Percentiles rank a stretch among this genome's conserved stretches.
phyloP scores from a whole-genome alignment of 2,888 invertebrate species.

The Phyto melanocephala region DNA sequence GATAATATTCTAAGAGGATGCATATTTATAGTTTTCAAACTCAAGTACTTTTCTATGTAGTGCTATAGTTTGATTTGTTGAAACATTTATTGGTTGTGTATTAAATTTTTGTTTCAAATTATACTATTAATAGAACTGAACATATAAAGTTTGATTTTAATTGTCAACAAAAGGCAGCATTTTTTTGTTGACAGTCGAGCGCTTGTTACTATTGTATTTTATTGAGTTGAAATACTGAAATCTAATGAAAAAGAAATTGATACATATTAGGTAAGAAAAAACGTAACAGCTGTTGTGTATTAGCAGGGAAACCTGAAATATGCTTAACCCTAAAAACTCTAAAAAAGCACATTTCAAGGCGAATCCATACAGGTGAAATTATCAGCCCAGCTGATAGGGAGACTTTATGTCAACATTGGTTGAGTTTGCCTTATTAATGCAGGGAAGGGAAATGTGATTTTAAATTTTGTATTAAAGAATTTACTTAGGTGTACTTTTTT shows the following conservation, averaged over 20 bases:
- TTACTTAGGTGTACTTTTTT: too few species aligned
- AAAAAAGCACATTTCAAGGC: too few species aligned
- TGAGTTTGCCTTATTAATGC: too few species aligned
- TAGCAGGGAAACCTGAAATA: too few species aligned
- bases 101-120: background rate
- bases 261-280: background rate
- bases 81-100: slow-evolving; percentile 19
- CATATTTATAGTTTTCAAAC: background rate
- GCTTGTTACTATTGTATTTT: background rate
- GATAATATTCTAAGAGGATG: background rate
- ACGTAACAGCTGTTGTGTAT: slow-evolving; percentile 3
- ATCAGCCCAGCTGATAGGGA: too few species aligned
- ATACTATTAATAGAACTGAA: slow-evolving; percentile 20
- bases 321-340: too few species aligned
- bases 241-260: background rate
- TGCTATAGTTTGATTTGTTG: background rate
- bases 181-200: background rate
- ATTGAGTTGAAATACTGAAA: background rate
- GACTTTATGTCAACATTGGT: too few species aligned
- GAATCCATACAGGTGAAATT: too few species aligned
- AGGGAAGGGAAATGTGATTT: too few species aligned
- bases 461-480: too few species aligned
- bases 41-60: background rate
- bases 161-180: background rate
- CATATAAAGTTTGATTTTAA: slow-evolving; percentile 52